A percentile compares a stretch with the other conserved stretches of the same genome.
Evolutionary conservation across 1,140 invertebrate species (phyloP).

Genomic region (Rhyzopertha dominica): DNA sequence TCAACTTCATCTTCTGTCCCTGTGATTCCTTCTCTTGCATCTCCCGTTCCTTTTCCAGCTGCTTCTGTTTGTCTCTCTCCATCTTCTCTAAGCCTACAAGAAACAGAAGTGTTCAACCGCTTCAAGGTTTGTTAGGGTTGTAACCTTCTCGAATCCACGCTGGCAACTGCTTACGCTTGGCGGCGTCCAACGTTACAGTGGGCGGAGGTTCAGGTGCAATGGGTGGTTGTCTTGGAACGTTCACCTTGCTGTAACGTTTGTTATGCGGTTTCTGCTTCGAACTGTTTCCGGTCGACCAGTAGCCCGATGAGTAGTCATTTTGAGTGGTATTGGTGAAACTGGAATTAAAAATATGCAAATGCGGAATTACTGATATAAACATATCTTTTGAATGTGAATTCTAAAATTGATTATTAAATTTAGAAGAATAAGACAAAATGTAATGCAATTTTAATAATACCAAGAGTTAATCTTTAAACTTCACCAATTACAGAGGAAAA

Average conservation of each 20-base stretch:
- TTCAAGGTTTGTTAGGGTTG: too few species aligned
- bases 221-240: slow-evolving; percentile 30
- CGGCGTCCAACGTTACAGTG: slow-evolving; percentile 66
- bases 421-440: too few species aligned
- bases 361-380: too few species aligned
- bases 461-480: too few species aligned
- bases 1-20: slow-evolving; percentile 57
- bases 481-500: too few species aligned
- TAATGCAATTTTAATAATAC: too few species aligned
- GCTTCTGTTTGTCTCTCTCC: slow-evolving; percentile 90
- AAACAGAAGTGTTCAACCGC: slow-evolving; percentile 2
- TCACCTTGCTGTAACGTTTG: slow-evolving; percentile 41
- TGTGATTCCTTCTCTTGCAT: slow-evolving; percentile 59
- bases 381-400: too few species aligned
- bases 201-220: slow-evolving; percentile 18
- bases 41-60: slow-evolving; percentile 72
- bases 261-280: slow-evolving; percentile 38
- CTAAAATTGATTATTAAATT: too few species aligned
- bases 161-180: slow-evolving; percentile 84
- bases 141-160: slow-evolving; percentile 93
- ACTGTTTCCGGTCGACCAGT: slow-evolving; percentile 45
- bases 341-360: too few species aligned
- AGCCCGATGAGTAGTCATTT: slow-evolving; percentile 25
- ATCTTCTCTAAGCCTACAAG: slow-evolving; percentile 83
- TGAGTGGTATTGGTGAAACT: slow-evolving; percentile 8